Base-by-base conservation (phyloP, 2,797 vertebrate genomes). In the Crax fasciolata region DNA sequence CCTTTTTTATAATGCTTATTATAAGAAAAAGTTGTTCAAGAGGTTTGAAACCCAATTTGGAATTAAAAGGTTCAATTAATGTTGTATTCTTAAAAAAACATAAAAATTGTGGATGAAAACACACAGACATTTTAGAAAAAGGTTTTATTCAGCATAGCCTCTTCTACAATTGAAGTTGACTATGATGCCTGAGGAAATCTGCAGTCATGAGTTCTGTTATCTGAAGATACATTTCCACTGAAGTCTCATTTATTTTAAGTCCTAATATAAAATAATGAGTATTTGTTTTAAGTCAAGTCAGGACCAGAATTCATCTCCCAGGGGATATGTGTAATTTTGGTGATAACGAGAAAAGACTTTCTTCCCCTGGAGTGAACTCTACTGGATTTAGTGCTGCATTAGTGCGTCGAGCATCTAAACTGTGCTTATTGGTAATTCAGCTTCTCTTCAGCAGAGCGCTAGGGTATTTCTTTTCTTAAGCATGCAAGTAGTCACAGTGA, bases 271-370 rank as follows among this genome's bases (percentile, higher is more conserved):
- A 89, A 83, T 89, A 94, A 91, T 77, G 54, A 92, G 43, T 92
- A 89, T 84, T 94, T 93, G 84, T 68, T 95, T 94, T 82, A 84
- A 95, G 78, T 85, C 61, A 90, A 91, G 81, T 89, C 81, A 85
- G 72, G 49, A 83, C 49, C 61, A 92, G 74, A 80, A 84, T 13
- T 68, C 92, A 51, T 68, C 87, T 95, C 87, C 52, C 82, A 41
- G 27, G 61, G 48, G 52, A 62, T 35, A 75, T 17, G 21, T 75
- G 52, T 77, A 95, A 94, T 96, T 93, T 92, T 90, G 65, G 35
- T 85, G 72, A 74, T 91, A 94, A 66, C 82, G 54, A 93, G 66
- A 67, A 92, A 94, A 83, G 39, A 66, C 43, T 75, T 74, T 80
- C 51, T 85, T 96, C 48, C 83, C 57, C 88, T 88, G 48, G 54